Conservation (phyloP, 92 coral and sea anemone genomes). For the Palythoa grandiflora region DNA sequence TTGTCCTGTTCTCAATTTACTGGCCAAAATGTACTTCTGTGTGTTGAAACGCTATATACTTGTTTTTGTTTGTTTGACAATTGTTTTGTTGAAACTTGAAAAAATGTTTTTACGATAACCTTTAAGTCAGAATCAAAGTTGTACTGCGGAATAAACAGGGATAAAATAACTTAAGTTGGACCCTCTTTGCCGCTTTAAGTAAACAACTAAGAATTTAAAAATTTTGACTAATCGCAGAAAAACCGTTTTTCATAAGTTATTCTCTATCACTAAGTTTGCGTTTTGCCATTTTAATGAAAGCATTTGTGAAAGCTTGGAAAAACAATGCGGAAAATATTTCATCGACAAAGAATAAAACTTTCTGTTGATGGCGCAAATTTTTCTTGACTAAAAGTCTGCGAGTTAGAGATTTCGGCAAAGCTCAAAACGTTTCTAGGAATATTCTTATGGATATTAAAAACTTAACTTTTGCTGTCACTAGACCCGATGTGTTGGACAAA, state of each 20-base stretch:
- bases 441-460: too few species aligned
- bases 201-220: not conserved
- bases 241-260: not conserved
- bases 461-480: conserved; percentile 18
- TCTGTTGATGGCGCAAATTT: too few species aligned
- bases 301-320: too few species aligned
- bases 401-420: not conserved
- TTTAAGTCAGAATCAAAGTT: not conserved
- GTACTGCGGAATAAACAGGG: not conserved
- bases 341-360: too few species aligned
- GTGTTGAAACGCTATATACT: conserved; percentile 18
- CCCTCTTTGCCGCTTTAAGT: not conserved
- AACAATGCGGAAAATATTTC: too few species aligned
- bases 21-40: not conserved
- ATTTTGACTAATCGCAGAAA: not conserved
- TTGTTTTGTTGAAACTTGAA: conserved; percentile 21
- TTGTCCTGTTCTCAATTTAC: not conserved
- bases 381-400: not conserved
- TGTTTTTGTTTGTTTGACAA: conserved; percentile 15
- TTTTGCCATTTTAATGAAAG: too few species aligned
- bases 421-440: not conserved
- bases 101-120: not conserved
- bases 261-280: not conserved
- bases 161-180: not conserved
- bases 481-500: conserved; percentile 99